A percentile compares a stretch with the other conserved stretches of the same genome.
These are phyloP conservation scores for Netelia inedita DNA, from an alignment of 2,888 invertebrate genomes.

Conservation along the genomic window DNA sequence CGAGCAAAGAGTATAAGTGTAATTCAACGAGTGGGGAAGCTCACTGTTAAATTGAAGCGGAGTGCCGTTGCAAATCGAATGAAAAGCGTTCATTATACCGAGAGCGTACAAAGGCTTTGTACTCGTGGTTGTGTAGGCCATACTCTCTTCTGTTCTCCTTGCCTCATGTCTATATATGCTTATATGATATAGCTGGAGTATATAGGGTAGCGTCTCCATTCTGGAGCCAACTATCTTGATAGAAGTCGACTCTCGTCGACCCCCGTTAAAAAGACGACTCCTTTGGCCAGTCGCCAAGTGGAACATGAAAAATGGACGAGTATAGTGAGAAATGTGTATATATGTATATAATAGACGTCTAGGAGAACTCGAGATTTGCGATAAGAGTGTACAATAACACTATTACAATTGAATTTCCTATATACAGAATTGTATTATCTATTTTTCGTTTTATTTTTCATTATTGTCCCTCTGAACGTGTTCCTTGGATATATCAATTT, in stretches of 20 bases:
- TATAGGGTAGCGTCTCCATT: conserved; percentile 26
- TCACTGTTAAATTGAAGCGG: conserved; percentile 62
- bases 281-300: conserved; percentile 55
- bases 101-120: conserved; percentile 52
- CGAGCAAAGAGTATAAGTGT: conserved; percentile 22
- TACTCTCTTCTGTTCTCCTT: conserved; percentile 5
- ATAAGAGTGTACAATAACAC: too few species aligned
- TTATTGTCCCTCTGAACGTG: too few species aligned
- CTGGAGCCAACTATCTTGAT: conserved; percentile 43
- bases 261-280: conserved; percentile 44
- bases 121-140: conserved; percentile 37
- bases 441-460: too few species aligned
- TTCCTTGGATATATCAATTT: too few species aligned
- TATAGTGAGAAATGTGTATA: neutral
- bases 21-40: conserved; percentile 55
- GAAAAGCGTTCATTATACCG: conserved; percentile 62
- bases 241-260: conserved; percentile 26
- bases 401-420: too few species aligned
- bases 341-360: neutral
- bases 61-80: conserved; percentile 57
- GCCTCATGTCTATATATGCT: neutral
- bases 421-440: too few species aligned
- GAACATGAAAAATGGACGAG: conserved; percentile 53
- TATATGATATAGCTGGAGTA: conserved; percentile 20
- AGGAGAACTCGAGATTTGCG: neutral